Conservation (phyloP, 2,888 invertebrate species). For the Phengaris alcon region DNA sequence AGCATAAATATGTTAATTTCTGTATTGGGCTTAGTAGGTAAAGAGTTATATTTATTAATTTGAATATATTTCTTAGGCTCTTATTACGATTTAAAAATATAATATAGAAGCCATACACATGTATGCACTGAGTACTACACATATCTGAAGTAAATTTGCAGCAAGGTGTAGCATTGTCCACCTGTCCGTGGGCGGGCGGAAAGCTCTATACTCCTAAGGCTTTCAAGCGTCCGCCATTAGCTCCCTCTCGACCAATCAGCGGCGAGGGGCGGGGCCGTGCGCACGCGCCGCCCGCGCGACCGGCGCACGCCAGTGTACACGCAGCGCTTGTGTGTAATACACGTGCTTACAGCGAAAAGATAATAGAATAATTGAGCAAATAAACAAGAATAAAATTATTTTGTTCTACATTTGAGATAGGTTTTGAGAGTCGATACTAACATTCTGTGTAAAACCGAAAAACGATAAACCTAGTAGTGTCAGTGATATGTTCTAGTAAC, state of each 20-base stretch:
- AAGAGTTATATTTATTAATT: too few species aligned
- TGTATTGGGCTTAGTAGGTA: too few species aligned
- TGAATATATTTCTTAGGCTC: too few species aligned
- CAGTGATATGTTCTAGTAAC: constrained; percentile 37
- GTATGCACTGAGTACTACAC: neutral
- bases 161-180: constrained; percentile 60
- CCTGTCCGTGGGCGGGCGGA: constrained; percentile 69
- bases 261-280: constrained; percentile 58
- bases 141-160: constrained; percentile 19
- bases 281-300: constrained; percentile 67
- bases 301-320: constrained; percentile 62
- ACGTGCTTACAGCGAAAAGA: constrained; percentile 47
- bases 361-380: neutral
- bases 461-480: neutral
- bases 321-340: constrained; percentile 63
- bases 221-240: constrained; percentile 62
- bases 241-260: constrained; percentile 53
- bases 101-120: too few species aligned
- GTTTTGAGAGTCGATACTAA: too few species aligned
- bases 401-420: too few species aligned
- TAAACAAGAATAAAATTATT: neutral
- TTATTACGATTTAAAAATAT: too few species aligned
- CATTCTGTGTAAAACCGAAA: neutral
- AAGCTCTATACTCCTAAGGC: constrained; percentile 51
- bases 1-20: too few species aligned